phyloP scores from a whole-genome alignment of 2,113 vertebrate species.

The Oncorhynchus keta region DNA sequence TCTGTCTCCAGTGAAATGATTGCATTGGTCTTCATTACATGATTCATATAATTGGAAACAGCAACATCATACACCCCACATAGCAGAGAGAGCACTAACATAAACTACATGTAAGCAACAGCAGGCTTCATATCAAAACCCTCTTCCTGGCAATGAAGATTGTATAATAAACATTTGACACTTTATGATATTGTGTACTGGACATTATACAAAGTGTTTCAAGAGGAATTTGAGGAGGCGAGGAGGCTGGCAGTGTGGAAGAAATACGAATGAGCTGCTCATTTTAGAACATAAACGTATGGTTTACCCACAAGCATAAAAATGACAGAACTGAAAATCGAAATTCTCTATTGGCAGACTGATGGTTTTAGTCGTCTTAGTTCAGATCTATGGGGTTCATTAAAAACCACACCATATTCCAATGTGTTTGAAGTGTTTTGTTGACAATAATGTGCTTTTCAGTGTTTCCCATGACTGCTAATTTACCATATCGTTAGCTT shows the following conservation, averaged over 20 bases:
- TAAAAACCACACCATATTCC: background rate
- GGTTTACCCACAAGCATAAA: background rate
- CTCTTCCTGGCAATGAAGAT: too few relatives aligned
- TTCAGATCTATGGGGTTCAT: background rate
- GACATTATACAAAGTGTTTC: background rate
- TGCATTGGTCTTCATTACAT: conserved; percentile 52
- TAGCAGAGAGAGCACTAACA: background rate
- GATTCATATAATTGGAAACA: conserved; percentile 40
- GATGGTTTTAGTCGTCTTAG: background rate
- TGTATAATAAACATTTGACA: background rate
- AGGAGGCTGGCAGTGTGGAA: background rate
- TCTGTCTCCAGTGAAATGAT: conserved; percentile 43
- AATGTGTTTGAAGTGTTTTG: background rate
- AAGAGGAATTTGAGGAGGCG: background rate
- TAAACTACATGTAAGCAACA: conserved; percentile 1
- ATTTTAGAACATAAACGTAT: conserved; percentile 3
- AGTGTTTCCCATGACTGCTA: conserved; percentile 9
- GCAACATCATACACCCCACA: background rate
- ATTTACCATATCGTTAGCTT: conserved; percentile 31
- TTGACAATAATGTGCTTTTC: conserved; percentile 21
- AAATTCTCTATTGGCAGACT: background rate
- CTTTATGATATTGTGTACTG: background rate
- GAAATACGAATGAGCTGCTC: background rate
- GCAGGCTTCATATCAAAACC: background rate
- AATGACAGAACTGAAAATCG: conserved; percentile 8